Conservation (phyloP, 2,888 invertebrate species). For the Lucinisca nassula region DNA sequence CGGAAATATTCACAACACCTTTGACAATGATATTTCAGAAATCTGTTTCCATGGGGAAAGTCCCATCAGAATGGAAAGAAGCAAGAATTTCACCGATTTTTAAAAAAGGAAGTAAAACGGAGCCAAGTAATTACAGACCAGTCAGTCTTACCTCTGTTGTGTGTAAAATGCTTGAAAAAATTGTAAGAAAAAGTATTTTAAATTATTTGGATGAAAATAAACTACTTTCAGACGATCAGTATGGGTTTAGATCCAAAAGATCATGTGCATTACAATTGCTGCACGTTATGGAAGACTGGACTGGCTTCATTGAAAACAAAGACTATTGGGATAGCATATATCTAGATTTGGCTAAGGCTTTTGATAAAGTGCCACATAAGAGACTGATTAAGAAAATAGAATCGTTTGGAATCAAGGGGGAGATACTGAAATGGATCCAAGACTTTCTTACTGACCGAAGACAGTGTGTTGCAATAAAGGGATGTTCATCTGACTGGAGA, state of each 20-base stretch:
- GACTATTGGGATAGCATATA: conserved; percentile 7
- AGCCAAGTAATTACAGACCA: too few species aligned
- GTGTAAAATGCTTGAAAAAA: too few species aligned
- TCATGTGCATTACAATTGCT: conserved; percentile 32
- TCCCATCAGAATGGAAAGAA: too few species aligned
- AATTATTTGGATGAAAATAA: too few species aligned
- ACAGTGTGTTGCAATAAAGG: conserved; percentile 24
- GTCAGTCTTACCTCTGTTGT: too few species aligned
- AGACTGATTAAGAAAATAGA: conserved; percentile 19
- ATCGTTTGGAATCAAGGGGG: conserved; percentile 22
- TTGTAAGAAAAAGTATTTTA: too few species aligned
- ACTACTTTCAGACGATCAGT: conserved; percentile 30
- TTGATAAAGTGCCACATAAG: conserved; percentile 30
- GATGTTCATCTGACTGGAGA: conserved; percentile 15
- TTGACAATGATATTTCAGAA: too few species aligned
- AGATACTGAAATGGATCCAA: conserved; percentile 1
- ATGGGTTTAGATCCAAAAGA: conserved; percentile 29
- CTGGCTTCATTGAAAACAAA: conserved; percentile 21
- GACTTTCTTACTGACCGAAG: neutral
- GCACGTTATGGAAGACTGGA: conserved; percentile 33
- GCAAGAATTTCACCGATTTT: too few species aligned
- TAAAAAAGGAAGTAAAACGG: too few species aligned
- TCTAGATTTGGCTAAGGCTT: conserved; percentile 36
- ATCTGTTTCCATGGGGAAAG: too few species aligned
- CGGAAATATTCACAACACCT: too few species aligned